Conservation (phyloP, 1,140 invertebrate species). For the Nixonia krombeini region DNA sequence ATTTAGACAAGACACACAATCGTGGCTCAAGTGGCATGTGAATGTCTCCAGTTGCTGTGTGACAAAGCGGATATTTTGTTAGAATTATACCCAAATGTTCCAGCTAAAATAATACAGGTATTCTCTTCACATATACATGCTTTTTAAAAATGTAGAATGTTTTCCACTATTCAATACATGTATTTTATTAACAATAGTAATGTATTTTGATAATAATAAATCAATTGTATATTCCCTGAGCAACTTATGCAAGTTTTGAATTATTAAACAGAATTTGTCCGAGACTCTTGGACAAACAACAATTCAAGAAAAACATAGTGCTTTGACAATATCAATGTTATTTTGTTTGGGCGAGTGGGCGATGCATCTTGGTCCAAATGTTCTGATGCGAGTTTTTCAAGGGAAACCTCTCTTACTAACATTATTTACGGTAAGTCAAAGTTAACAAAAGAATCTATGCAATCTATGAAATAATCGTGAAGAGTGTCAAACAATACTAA, state of each 20-base stretch:
- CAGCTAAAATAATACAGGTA: constrained; percentile 82
- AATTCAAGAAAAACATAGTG: constrained; percentile 67
- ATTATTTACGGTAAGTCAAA: constrained; percentile 76
- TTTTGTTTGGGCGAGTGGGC: constrained; percentile 95
- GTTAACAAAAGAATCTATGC: too few species aligned
- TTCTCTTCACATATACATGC: too few species aligned
- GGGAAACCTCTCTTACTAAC: constrained; percentile 75
- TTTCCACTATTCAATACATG: too few species aligned
- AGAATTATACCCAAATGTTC: constrained; percentile 83
- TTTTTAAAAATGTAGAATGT: too few species aligned
- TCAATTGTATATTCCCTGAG: too few species aligned
- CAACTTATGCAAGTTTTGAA: too few species aligned
- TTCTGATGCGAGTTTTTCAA: constrained; percentile 68
- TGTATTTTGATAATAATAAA: too few species aligned
- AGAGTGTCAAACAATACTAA: too few species aligned
- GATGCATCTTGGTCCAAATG: constrained; percentile 78
- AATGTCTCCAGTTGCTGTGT: constrained; percentile 84
- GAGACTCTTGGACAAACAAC: constrained; percentile 74
- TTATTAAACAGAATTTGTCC: constrained; percentile 76
- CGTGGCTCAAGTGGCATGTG: constrained; percentile 90
- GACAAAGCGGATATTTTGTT: constrained; percentile 85
- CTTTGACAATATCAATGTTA: constrained; percentile 86
- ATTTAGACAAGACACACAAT: constrained; percentile 86
- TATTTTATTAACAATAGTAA: too few species aligned
- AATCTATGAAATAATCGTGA: too few species aligned